Conservation (phyloP, 2,888 invertebrate species). For the Drosophila pullipes region DNA sequence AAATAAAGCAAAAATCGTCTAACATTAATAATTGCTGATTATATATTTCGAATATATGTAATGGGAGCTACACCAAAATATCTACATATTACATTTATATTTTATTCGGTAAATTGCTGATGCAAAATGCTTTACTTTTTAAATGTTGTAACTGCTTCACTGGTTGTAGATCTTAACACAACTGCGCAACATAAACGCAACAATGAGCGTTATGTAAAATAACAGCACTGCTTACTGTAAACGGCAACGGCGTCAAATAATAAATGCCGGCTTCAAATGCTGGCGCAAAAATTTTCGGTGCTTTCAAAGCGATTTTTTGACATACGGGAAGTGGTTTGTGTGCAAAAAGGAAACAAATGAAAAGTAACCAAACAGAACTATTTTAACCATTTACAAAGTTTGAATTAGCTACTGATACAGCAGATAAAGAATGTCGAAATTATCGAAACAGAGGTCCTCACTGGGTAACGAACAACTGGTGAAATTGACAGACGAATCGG, state of each 20-base stretch:
- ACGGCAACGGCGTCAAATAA: neutral
- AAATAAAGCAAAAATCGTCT: conserved; percentile 3
- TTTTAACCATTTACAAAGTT: neutral
- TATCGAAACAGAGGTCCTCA: neutral
- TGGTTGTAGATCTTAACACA: neutral
- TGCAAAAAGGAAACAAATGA: neutral
- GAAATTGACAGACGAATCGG: conserved; percentile 3
- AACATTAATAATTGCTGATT: neutral
- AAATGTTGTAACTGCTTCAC: neutral
- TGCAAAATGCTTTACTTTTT: neutral
- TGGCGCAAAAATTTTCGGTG: neutral
- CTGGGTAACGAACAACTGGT: neutral
- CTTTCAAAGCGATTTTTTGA: neutral
- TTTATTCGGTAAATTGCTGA: neutral
- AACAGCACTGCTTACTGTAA: neutral
- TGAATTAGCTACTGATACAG: neutral
- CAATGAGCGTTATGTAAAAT: neutral
- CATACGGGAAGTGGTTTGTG: neutral
- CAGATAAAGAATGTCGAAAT: neutral
- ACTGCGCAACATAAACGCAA: no score
- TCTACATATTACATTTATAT: neutral
- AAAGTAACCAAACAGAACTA: neutral
- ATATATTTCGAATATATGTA: neutral
- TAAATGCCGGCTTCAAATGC: neutral
- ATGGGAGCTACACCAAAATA: no score